Base-by-base conservation (phyloP, 2,797 vertebrate species). In the Enteromius paludinosus region DNA sequence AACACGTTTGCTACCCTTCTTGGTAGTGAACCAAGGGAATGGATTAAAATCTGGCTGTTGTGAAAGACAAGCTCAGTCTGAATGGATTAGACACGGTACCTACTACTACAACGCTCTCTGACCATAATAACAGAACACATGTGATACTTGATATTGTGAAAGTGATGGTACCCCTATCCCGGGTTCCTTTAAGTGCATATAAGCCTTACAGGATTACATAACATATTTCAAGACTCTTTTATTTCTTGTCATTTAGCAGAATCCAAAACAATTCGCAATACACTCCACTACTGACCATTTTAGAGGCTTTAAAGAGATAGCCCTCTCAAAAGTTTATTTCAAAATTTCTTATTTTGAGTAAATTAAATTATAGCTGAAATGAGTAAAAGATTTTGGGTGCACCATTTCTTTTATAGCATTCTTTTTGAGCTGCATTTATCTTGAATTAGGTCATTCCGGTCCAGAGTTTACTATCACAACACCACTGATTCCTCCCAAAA, bases 81-180 rank as follows among this genome's bases (percentile, higher is more conserved):
- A 65, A 64, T 74, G 80, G 78, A 82, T 82, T 59, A 73, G 62
- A 54, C 45, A 59, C 28, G 38, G 61, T 23, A 25, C 49, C 25
- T 14, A 76, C 18, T 52, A 28, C n/a, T 17, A 66, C 64, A 59
- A 14, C 3, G 25, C 47, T 56, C 23, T 79, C 23, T 30, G 49
- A 69, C 33, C 17, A 66, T 4, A 64, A 38, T 64, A 11, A 56
- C 23, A 30, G 15, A 56, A 65, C 23, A 64, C 47, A 70, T 72
- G 69, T 52, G 69, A 81, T 73, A 73, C 28, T 49, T 64, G 45
- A 73, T 73, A 73, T 54, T 75, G 80, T 75, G 73, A 70, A 35
- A 56, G 38, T 77, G 73, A 83, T 61, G 38, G 73, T 38, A 69
- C 64, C 64, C 38, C 35, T 70, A 83, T 83, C 52, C 4, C 0